Conservation (phyloP, 2,888 invertebrate species). For the Chesias legatella region DNA sequence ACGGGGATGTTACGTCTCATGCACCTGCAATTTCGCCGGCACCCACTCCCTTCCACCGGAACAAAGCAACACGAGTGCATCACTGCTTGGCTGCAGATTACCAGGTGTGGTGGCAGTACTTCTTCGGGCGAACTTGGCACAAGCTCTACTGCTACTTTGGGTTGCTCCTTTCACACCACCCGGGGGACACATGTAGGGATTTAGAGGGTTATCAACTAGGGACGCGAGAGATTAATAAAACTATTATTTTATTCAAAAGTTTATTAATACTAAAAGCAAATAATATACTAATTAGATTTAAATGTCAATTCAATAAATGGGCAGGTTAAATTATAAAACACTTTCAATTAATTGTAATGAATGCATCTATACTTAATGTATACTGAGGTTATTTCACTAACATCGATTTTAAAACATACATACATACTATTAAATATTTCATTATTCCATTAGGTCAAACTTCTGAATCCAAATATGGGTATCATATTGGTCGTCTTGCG, state of each 20-base stretch:
- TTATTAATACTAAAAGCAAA: slow-evolving; percentile 27
- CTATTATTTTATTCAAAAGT: slow-evolving; percentile 13
- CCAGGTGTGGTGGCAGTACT: too few species aligned
- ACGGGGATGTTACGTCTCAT: too few species aligned
- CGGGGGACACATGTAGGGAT: too few species aligned
- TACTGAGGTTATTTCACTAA: slow-evolving; percentile 4
- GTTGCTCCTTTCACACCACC: too few species aligned
- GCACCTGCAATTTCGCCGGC: too few species aligned
- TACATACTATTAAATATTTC: slow-evolving; percentile 13
- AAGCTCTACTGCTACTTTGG: too few species aligned
- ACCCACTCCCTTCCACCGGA: too few species aligned
- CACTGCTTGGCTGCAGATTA: too few species aligned
- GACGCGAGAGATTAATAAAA: slow-evolving; percentile 3
- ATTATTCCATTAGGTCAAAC: slow-evolving; percentile 13
- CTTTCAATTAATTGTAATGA: slow-evolving; percentile 20
- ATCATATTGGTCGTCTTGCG: too few species aligned
- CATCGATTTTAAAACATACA: slow-evolving; percentile 7
- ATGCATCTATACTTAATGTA: slow-evolving; percentile 20
- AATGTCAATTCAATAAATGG: slow-evolving; percentile 33
- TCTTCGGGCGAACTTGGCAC: too few species aligned
- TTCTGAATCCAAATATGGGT: slow-evolving; percentile 2
- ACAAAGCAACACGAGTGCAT: too few species aligned
- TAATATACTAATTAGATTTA: slow-evolving; percentile 30
- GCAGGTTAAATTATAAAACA: slow-evolving; percentile 27
- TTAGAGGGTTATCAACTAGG: too few species aligned